These are phyloP conservation scores for Seriola dumerili DNA, from an alignment of 2,113 vertebrate species.

Conservation along the genomic window DNA sequence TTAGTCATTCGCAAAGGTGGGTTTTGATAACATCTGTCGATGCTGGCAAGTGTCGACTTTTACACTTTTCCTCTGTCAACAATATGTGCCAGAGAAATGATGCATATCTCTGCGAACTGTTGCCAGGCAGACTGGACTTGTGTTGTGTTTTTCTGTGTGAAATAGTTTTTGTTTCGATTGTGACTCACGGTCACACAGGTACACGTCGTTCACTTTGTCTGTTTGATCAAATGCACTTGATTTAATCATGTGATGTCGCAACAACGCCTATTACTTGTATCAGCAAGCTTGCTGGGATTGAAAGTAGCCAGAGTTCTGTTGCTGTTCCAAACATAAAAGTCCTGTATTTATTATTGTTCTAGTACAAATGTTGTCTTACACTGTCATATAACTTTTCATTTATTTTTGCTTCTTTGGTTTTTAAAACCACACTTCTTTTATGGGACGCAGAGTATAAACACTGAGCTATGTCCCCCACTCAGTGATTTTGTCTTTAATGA, in stretches of 20 bases:
- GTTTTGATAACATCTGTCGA: background rate
- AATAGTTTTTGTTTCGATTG: slow-evolving; percentile 35
- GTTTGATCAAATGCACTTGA: background rate
- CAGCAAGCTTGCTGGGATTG: background rate
- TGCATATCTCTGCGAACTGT: background rate
- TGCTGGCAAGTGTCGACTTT: background rate
- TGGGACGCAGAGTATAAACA: background rate
- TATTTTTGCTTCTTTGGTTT: background rate
- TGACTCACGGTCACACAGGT: slow-evolving; percentile 48
- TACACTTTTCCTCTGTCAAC: background rate
- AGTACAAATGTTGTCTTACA: background rate
- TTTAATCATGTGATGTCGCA: background rate
- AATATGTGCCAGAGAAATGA: background rate
- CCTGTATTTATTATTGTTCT: background rate
- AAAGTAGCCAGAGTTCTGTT: background rate
- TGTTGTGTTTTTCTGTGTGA: slow-evolving; percentile 8
- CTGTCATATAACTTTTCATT: background rate
- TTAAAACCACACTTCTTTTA: background rate
- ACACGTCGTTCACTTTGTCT: slow-evolving; percentile 1
- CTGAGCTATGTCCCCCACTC: background rate
- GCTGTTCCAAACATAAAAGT: background rate
- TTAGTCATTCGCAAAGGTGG: background rate
- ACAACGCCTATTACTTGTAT: slow-evolving; percentile 10
- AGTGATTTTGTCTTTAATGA: slow-evolving; percentile 5
- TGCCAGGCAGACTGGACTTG: slow-evolving; percentile 6